Base-by-base conservation (phyloP, 2,113 vertebrate species). In the Dicerorhinus sumatrensis region DNA sequence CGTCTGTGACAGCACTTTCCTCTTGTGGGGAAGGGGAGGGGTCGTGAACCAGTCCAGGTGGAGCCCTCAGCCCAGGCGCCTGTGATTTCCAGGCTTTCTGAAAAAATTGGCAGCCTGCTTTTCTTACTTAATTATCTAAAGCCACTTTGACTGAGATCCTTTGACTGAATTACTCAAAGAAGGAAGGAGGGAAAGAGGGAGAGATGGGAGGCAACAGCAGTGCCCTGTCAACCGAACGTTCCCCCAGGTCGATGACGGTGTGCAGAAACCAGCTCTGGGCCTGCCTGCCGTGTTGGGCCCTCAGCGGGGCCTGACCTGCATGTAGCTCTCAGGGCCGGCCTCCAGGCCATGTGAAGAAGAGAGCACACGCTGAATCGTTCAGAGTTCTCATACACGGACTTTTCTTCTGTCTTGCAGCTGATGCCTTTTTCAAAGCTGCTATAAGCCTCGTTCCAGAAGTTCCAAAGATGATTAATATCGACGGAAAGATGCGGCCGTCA, bases 401-500 rank as follows among this genome's bases (percentile, higher is more conserved):
- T 1, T n/a, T 91, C 3, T 89, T 96, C 87, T 97, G 1, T 97
- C 97, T 98, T 96, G 20, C 96, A 99, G 99, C 99, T 7, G 99
- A 99, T 75, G 99, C 99, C 3, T 99, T 99, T 97, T 99, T 99
- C 97, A 99, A 99, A 98, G 99, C 99, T 3, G 99, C 99, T 0
- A 99, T 99, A 92, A 99, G 99, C 96, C 97, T 99, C 72, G 97
- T 99, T 82, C 99, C 99, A 0, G 99, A 99, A 93, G 99, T 99
- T 39, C 99, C 99, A 11, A 99, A 99, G 97, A 99, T 96, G 97
- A 99, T 99, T 98, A 99, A 91, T 17, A 97, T 99, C 0, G 99
- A 99, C 83, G 99, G 99, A 16, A 99, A 99, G 97, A 99, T 99
- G 98, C 98, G 99, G 54, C 99, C 99, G 0, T 99, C 99, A 0